phyloP scores from a whole-genome alignment of 1,140 invertebrate genomes.

The Bombus superbus region DNA sequence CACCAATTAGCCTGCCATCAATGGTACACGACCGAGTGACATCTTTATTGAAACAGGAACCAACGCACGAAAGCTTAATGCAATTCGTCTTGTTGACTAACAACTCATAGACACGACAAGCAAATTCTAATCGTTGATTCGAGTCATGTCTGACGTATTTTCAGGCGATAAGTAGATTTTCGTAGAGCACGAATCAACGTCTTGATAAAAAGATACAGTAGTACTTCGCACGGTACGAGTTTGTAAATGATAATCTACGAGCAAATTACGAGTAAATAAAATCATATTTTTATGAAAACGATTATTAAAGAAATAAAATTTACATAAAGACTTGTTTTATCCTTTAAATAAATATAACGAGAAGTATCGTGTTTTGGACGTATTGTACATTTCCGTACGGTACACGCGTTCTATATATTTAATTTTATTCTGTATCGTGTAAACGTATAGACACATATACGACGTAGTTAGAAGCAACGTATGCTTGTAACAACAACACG shows the following conservation, averaged over 20 bases:
- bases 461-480: no score
- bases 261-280: no score
- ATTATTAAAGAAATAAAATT: no score
- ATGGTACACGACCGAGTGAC: background rate
- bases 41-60: background rate
- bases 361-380: no score
- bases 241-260: background rate
- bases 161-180: background rate
- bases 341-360: no score
- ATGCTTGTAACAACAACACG: no score
- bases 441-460: no score
- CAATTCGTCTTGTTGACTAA: background rate
- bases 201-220: constrained; percentile 10
- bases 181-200: background rate
- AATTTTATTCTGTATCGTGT: no score
- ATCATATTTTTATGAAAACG: no score
- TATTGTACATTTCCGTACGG: no score
- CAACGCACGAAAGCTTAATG: background rate
- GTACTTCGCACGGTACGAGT: background rate
- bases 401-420: no score
- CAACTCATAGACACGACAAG: background rate
- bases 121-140: constrained; percentile 1
- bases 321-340: no score
- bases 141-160: background rate
- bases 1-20: background rate